Evolutionary conservation across 2,113 vertebrate genomes (phyloP).

Genomic region (Caranx melampygus): DNA sequence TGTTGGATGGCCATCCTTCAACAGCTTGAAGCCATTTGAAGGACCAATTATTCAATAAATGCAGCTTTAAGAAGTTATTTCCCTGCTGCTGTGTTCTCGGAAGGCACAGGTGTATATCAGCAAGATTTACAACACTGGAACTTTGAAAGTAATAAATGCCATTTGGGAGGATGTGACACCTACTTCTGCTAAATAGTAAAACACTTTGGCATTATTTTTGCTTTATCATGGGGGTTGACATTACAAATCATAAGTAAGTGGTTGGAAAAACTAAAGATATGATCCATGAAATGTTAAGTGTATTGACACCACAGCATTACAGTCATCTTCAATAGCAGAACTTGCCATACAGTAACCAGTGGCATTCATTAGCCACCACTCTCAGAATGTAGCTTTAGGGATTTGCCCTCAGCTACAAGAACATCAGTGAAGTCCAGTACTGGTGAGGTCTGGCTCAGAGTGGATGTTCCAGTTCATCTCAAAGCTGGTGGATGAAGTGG

Average conservation of each 20-base stretch:
- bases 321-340: not conserved
- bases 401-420: slow-evolving; percentile 15
- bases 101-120: slow-evolving; percentile 72
- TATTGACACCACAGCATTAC: not conserved
- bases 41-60: slow-evolving; percentile 84
- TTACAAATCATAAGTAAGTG: slow-evolving; percentile 19
- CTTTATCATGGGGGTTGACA: slow-evolving; percentile 30
- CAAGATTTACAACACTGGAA: slow-evolving; percentile 67
- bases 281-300: not conserved
- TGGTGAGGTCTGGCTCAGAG: not conserved
- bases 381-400: not conserved
- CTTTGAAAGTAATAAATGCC: slow-evolving; percentile 60
- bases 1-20: slow-evolving; percentile 77
- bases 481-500: not conserved
- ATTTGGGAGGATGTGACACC: slow-evolving; percentile 55
- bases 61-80: slow-evolving; percentile 80
- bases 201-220: slow-evolving; percentile 43
- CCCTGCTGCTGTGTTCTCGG: slow-evolving; percentile 77
- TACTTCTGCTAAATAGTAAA: slow-evolving; percentile 43
- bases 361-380: slow-evolving; percentile 3
- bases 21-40: slow-evolving; percentile 82
- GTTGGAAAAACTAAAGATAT: slow-evolving; percentile 15
- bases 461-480: not conserved
- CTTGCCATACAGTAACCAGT: not conserved
- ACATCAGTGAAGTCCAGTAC: not conserved